These are phyloP conservation scores for Diglossa cyanea DNA, from an alignment of 2,797 vertebrate genomes.

Conservation along the genomic window DNA sequence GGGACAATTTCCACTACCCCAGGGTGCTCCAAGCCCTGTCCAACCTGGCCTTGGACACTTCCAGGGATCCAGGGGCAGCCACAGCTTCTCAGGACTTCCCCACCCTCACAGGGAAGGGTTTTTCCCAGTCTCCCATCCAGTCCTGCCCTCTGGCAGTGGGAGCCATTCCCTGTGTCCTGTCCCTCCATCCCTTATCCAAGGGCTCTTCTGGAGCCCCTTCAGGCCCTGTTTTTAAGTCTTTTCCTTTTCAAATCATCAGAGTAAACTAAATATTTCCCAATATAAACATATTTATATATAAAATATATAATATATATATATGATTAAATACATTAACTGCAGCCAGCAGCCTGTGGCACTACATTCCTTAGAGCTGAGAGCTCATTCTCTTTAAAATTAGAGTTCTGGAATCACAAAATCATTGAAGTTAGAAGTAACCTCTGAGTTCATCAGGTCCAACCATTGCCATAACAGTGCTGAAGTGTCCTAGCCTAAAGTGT, in stretches of 20 bases:
- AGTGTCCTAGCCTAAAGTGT: too few species aligned
- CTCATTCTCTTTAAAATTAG: background rate
- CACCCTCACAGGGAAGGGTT: background rate
- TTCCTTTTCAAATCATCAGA: background rate
- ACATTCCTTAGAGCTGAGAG: background rate
- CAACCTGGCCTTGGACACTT: fast-evolving
- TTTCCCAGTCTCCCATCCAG: fast-evolving
- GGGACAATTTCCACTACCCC: fast-evolving
- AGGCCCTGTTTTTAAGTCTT: background rate
- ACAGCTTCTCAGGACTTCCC: fast-evolving
- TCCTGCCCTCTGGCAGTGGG: background rate
- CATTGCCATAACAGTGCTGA: background rate
- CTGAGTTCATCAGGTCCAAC: background rate
- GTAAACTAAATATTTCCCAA: background rate
- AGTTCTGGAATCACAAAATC: background rate
- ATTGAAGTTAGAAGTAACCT: background rate
- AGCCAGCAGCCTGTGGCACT: background rate
- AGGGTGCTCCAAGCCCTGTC: fast-evolving
- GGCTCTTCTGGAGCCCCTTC: background rate
- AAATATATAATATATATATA: too few species aligned
- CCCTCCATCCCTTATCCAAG: background rate
- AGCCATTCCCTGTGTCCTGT: background rate
- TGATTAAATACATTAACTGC: background rate
- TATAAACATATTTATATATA: background rate
- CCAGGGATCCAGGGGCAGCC: background rate